Base-by-base conservation (phyloP, 2,888 invertebrate genomes). In the Ommatoiulus sabulosus region DNA sequence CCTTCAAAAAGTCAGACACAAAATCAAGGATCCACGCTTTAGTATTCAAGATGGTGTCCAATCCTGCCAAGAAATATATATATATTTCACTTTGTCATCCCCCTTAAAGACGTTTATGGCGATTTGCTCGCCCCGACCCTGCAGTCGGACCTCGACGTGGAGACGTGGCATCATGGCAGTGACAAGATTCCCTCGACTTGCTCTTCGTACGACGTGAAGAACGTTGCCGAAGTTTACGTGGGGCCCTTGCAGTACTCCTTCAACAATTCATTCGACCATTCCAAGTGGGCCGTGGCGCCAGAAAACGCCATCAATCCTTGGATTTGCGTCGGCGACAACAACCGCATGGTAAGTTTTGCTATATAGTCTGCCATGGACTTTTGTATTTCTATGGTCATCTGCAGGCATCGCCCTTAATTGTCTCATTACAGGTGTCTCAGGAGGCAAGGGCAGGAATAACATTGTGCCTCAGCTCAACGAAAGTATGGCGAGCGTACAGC, bases 381-480 rank as follows among this genome's bases (percentile, higher is more conserved):
- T 7, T 12, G 15, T n/a, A 52, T 63, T n/a, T 63, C 3, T 63
- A 63, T 63, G 63, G 17, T n/a, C 2, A 63, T 6, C 46, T 8
- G 8, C 46, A 7, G 46, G 12, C 35, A 5, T 80, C 20, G 10
- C 12, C 80, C 4, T 80, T 7, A 46, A 46, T 46, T 80, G n/a
- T 80, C 80, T 20, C 80, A 4, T 44, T 93, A 86, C 92, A 97
- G 96, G 92, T 94, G 90, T 94, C 95, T 80, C 98, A 98, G 93
- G 94, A 95, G 89, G 93, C 93, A 0, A 94, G 98, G 89, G 97
- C 97, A 0, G 98, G 98, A 35, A 97, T 97, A 86, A 96, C 97
- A 0, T 95, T 97, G 1, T 98, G 98, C 91, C 94, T 96, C 0
- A 94, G 95, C 46, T 95, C 95, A 44, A 92, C 93, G 1, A 93